Evolutionary conservation across 2,888 invertebrate species (phyloP), one percentile per base, ranked within the genome.

Genomic region (Acrocyrtus sp.): DNA sequence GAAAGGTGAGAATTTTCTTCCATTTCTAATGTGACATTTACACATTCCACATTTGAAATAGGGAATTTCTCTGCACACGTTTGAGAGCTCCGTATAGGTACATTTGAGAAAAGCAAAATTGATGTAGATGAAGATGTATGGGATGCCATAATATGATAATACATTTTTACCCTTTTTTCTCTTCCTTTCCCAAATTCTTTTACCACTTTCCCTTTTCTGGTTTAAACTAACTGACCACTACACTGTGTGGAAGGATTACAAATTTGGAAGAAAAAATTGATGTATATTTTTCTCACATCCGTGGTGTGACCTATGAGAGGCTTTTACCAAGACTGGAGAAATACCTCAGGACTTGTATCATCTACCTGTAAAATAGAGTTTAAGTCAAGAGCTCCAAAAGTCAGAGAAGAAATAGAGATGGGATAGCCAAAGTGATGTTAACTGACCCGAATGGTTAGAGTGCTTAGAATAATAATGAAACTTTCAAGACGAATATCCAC

Each of bases 401-500:
- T 27, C 10, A n/a, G n/a, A n/a, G n/a, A 47, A 58, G 39, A 60
- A 60, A 51, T 39, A 60, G 51, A 68, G 60, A 61, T 68, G 68
- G 61, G 51, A 53, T 68, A 68, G 50, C 60, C 60, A 70, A 70
- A 62, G 63, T 70, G 63, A 70, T 70, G 70, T 57, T 70, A 70
- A 70, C 62, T 70, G 70, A 70, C 62, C 62, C 70, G 62, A 70
- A 70, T 70, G 70, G 63, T 53, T 51, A 19, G 63, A 51, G 62
- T 70, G 70, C 45, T 45, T 62, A 51, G 70, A 70, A 70, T 70
- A 62, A 29, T 70, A 70, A 70, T 70, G 62, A 19, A 57, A 43
- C 70, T 63, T 63, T 70, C 70, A 70, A 57, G 62, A 70, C 62
- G 29, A 70, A 70, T 70, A 70, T 70, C 63, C 62, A 69, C 69